phyloP scores from a whole-genome alignment of 2,888 invertebrate species.

The Phoronis australis region DNA sequence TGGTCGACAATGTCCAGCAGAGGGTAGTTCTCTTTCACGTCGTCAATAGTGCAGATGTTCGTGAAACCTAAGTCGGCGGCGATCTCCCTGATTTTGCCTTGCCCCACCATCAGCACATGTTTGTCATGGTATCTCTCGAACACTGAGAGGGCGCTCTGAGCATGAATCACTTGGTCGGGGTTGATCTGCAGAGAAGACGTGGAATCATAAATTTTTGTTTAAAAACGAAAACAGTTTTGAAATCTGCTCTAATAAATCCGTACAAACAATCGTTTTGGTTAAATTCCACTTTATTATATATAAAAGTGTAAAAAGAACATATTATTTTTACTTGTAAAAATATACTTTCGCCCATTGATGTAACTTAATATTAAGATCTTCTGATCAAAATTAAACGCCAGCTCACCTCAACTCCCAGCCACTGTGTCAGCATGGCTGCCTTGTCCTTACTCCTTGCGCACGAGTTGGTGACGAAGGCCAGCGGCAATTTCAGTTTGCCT shows the following conservation, averaged over 20 bases:
- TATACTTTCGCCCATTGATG: not conserved
- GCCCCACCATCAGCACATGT: slow-evolving; percentile 49
- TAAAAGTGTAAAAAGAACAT: too few relatives aligned
- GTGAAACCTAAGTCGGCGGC: slow-evolving; percentile 51
- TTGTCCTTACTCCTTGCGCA: slow-evolving; percentile 43
- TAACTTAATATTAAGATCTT: too few relatives aligned
- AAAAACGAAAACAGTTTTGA: too few relatives aligned
- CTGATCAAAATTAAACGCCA: not conserved
- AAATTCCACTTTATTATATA: too few relatives aligned
- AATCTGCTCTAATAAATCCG: too few relatives aligned
- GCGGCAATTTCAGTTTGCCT: slow-evolving; percentile 44
- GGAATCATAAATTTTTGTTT: not conserved
- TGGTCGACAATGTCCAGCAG: slow-evolving; percentile 52
- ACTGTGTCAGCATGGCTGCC: slow-evolving; percentile 40
- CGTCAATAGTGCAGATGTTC: slow-evolving; percentile 46
- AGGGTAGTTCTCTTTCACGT: slow-evolving; percentile 46
- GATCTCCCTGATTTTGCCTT: slow-evolving; percentile 44
- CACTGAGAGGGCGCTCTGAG: slow-evolving; percentile 46
- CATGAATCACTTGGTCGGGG: slow-evolving; percentile 48
- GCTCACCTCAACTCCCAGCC: slow-evolving; percentile 42
- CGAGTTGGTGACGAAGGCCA: slow-evolving; percentile 50
- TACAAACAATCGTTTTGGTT: too few relatives aligned
- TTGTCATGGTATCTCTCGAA: slow-evolving; percentile 44
- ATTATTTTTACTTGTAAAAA: not conserved
- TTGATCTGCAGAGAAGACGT: slow-evolving; percentile 27